Base-by-base conservation (phyloP, 1,140 invertebrate species). In the Batillaria attramentaria region DNA sequence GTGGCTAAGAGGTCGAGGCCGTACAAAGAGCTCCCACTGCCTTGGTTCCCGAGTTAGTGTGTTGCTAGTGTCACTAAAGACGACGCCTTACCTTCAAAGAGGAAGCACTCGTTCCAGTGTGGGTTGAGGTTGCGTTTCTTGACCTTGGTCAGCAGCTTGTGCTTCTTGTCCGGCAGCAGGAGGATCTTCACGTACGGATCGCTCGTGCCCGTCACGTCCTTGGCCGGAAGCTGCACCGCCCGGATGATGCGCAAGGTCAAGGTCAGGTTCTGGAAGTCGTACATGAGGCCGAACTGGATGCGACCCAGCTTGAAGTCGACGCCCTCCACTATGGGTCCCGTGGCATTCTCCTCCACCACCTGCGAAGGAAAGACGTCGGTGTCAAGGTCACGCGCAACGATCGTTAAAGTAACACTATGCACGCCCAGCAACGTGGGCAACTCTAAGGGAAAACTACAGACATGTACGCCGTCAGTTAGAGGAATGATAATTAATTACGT, bases 71-170 rank as follows among this genome's bases (percentile, higher is more conserved):
- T 8, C 35, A 65, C 6, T 31, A 65, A 31, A n/a, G n/a, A 62
- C 33, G 42, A 39, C 28, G 13, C 20, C 82, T 92, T 89, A 95
- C 95, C 98, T 93, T 98, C 97, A 92, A 99, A 99, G 86, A 98
- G 97, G 90, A 99, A 97, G 35, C 97, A 98, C 92, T 99, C 97
- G 91, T 99, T 98, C 97, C 98, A 99, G 83, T 96, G 93, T 0
- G 98, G 98, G 92, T 99, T 98, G 24, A 99, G 92, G 24, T 97
- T 99, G 84, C 97, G 93, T 84, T 97, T 93, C 91, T 98, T 98
- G 85, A 99, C 97, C 93, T 99, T 99, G 0, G 97, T 99, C 91
- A 98, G 96, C 74, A 99, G 88, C 98, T 98, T 92, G 97, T 98
- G 88, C 88, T 98, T 98, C 92, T 98, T 98, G 91, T 99, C 97